Percentiles rank a stretch among this genome's conserved stretches.
These are phyloP conservation scores for Cosmopolites sordidus DNA, from an alignment of 2,888 invertebrate species.

Conservation along the genomic window DNA sequence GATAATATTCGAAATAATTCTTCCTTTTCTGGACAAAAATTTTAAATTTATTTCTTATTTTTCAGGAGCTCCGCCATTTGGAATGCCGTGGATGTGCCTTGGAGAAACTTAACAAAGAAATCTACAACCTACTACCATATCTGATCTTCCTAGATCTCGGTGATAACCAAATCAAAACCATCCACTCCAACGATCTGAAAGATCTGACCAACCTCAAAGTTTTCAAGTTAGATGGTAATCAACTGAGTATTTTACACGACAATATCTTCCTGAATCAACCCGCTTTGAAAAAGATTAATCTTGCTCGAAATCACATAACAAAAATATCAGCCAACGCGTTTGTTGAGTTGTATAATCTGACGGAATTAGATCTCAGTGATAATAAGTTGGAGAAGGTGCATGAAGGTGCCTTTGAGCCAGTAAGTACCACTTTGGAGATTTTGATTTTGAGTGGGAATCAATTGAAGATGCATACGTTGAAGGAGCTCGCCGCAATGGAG, in stretches of 20 bases:
- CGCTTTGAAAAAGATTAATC: constrained; percentile 54
- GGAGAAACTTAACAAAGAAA: constrained; percentile 67
- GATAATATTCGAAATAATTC: too few relatives aligned
- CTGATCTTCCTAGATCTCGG: constrained; percentile 71
- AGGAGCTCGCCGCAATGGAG: constrained; percentile 52
- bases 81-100: constrained; percentile 71
- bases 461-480: constrained; percentile 53
- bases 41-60: constrained; percentile 1
- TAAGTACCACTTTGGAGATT: constrained; percentile 57
- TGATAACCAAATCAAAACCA: constrained; percentile 67
- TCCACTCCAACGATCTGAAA: constrained; percentile 64
- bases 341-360: constrained; percentile 62
- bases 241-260: constrained; percentile 64
- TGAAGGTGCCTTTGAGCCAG: constrained; percentile 37
- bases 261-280: constrained; percentile 58
- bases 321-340: constrained; percentile 69
- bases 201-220: constrained; percentile 60
- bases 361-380: constrained; percentile 67
- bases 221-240: constrained; percentile 70
- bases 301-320: constrained; percentile 67
- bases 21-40: too few relatives aligned
- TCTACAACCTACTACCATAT: constrained; percentile 66
- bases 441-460: constrained; percentile 70
- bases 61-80: constrained; percentile 64
- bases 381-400: constrained; percentile 52